These are phyloP conservation scores for Vipera ursinii DNA, from an alignment of 2,797 vertebrate genomes.

Conservation along the genomic window DNA sequence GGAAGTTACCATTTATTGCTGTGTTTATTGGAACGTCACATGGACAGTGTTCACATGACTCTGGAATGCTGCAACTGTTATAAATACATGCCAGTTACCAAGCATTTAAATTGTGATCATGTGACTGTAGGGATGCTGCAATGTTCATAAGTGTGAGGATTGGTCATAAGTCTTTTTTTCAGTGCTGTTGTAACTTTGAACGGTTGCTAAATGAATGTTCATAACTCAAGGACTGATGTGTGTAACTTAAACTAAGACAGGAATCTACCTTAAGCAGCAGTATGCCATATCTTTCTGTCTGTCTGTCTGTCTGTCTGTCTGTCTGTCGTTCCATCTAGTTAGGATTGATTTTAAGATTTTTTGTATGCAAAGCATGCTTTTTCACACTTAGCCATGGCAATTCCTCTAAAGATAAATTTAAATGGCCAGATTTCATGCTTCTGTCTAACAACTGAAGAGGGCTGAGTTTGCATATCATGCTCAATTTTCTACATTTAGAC, in stretches of 20 bases:
- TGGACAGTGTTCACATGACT: neutral
- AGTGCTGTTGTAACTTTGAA: neutral
- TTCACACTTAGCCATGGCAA: neutral
- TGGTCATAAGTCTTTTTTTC: neutral
- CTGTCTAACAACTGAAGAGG: neutral
- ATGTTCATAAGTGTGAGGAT: neutral
- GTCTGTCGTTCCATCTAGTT: too few species aligned
- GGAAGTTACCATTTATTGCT: neutral
- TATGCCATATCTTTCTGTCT: neutral
- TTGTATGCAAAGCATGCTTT: neutral
- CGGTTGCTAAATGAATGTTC: neutral
- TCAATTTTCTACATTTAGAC: neutral
- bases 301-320: too few species aligned
- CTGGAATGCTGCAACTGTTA: neutral
- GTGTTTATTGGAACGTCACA: neutral
- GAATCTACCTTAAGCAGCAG: neutral
- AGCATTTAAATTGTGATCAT: neutral
- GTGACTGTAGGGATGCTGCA: neutral
- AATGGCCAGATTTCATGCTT: neutral
- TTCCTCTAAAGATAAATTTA: neutral
- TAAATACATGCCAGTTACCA: neutral
- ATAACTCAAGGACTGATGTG: neutral
- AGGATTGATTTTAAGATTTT: neutral
- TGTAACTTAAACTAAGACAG: neutral
- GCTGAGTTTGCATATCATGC: neutral